Evolutionary conservation across 1,140 invertebrate genomes (phyloP), one percentile per base, ranked within the genome.

Genomic region (Ladona fulva): DNA sequence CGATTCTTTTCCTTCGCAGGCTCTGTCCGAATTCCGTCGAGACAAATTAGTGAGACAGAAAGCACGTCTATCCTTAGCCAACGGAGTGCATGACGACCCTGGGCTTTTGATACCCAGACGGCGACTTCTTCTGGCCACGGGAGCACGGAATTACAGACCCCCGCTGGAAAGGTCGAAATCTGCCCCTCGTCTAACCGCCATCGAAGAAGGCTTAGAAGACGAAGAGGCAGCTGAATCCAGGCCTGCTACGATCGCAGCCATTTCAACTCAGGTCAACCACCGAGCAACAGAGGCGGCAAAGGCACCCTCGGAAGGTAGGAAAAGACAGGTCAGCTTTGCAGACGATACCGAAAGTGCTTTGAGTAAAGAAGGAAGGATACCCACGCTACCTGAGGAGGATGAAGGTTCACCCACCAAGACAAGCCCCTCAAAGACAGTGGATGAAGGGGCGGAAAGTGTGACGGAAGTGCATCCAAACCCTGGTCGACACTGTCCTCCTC

Each of bases 41-140:
- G 97, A 98, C 84, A 97, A 98, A 86, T 91, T 97, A 81, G 92
- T 91, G 16, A 90, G 93, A 82, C 97, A 99, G 86, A 98, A 98
- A 83, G 95, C 97, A 10, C 90, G 97, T 78, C 86, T 98, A n/a
- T 96, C 95, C 24, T 85, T 97, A 79, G 93, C 94, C 10, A 94
- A 95, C 83, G 91, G 92, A 19, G 91, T 94, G 0, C 95, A 96
- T 83, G 93, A 95, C 79, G 94, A 95, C 85, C 93, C 92, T 3
- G 93, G 90, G 83, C 89, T 93, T 87, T 22, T 66, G 52, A 66
- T 66, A 3, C 94, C 91, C 59, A 89, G 90, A 75, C 88, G 93
- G 77, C 95, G 94, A 83, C 92, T 95, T 42, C 86, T 95, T 16
- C 84, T 94, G 0, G 93, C 92, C 79, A 93, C 93, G 0, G 93